Evolutionary conservation across 2,113 vertebrate genomes (phyloP), one percentile per base, ranked within the genome.

Genomic region (Paralichthys olivaceus): DNA sequence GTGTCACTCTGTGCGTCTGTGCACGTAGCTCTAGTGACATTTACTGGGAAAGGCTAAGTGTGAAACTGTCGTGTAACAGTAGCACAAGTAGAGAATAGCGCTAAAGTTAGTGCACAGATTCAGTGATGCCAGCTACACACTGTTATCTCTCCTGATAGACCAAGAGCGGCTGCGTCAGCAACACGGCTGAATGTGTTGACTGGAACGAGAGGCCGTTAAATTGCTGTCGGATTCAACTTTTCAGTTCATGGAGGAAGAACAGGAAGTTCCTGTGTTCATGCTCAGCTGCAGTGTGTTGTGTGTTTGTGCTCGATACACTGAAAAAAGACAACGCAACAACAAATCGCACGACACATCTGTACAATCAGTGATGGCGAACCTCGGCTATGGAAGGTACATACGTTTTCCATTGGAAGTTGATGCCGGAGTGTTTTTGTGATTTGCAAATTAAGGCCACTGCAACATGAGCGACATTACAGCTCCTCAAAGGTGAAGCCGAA

Each of bases 61-160:
- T 12, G 25, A 26, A 47, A 49, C 13, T 7, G 1, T 54, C 26
- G 26, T 26, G 34, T 17, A 32, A 23, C 22, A 15, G 8, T 2
- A 34, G 28, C 56, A 65, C 23, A 58, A 22, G 23, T 14, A 53
- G 37, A 63, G 4, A 28, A 5, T 22, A 25, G n/a, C 19, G 1
- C 25, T n/a, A 12, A 67, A 60, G 57, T 62, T 17, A 51, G 34
- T 47, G 49, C 54, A 59, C 4, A 4, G 55, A 64, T 26, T 65
- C 63, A 29, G 9, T 62, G 14, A 62, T 15, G 20, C 7, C 12
- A 5, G 43, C 53, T 47, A 26, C 9, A 19, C 45, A 32, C 7
- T 7, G 28, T 11, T 49, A n/a, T 28, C 7, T 14, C 1, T 37
- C n/a, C 47, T 8, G 25, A 0, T 4, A 9, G 51, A 14, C 6